Percentiles rank a stretch among this genome's conserved stretches.
phyloP scores from a whole-genome alignment of 2,113 vertebrate genomes.

The Coracopsis vasa region DNA sequence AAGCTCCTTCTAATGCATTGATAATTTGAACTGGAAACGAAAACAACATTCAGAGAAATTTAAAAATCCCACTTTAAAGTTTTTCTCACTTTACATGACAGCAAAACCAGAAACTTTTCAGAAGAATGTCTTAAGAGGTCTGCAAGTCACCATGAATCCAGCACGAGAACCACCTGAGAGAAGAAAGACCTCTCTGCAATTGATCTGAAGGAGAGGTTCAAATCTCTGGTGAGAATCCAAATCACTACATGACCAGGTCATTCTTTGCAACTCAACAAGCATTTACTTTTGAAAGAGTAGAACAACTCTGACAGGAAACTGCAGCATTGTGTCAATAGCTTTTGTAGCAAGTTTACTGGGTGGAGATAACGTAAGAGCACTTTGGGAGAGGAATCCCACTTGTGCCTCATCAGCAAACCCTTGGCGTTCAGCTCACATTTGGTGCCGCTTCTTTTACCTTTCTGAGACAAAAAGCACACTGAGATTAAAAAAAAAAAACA shows the following conservation, averaged over 20 bases:
- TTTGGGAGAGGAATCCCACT: background rate
- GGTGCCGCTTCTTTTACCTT: background rate
- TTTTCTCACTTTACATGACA: background rate
- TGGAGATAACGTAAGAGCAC: background rate
- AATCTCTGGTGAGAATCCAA: background rate
- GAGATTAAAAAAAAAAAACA: background rate
- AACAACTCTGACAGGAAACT: background rate
- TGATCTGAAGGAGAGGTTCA: background rate
- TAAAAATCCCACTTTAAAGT: accelerated
- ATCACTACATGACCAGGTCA: background rate
- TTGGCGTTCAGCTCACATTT: background rate
- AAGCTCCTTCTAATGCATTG: background rate
- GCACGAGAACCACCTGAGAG: background rate
- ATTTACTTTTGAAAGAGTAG: background rate
- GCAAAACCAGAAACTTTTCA: background rate
- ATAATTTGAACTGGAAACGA: background rate
- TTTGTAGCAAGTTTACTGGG: background rate
- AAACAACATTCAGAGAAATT: background rate
- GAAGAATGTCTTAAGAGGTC: background rate
- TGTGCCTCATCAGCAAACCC: background rate
- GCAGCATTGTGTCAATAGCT: background rate
- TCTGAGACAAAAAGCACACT: background rate
- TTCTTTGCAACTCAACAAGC: background rate
- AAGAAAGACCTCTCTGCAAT: background rate
- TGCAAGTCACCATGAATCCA: background rate